Conservation (phyloP, 2,113 vertebrate genomes). For the Craseonycteris thonglongyai region DNA sequence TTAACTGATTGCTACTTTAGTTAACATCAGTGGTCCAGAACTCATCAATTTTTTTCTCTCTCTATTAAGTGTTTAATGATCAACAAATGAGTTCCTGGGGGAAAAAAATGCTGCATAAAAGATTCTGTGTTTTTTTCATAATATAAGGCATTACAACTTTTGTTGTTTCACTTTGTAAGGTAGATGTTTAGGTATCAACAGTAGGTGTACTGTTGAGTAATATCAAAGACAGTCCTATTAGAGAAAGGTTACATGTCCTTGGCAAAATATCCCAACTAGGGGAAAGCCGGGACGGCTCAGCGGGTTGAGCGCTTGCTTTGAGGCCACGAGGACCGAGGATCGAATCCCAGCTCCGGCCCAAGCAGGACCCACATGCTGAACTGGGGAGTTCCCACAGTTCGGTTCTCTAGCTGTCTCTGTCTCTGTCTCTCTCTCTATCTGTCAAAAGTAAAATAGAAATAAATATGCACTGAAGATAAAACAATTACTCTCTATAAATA, state of each 20-base stretch:
- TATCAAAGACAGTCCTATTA: background rate
- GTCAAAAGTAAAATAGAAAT: no score
- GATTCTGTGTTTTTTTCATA: background rate
- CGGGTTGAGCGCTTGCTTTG: no score
- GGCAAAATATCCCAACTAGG: background rate
- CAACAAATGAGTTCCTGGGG: background rate
- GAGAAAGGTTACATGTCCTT: background rate
- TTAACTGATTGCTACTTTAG: slow-evolving; percentile 26
- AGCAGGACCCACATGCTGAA: no score
- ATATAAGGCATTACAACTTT: background rate
- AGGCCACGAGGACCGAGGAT: no score
- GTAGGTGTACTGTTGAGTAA: background rate
- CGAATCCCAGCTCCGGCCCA: no score
- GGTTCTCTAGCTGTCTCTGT: no score
- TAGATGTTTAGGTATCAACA: background rate
- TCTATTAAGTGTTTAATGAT: slow-evolving; percentile 34
- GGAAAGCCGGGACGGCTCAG: no score
- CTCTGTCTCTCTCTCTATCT: no score
- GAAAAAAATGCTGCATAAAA: slow-evolving; percentile 23
- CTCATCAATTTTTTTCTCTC: slow-evolving; percentile 13
- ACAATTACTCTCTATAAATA: no score
- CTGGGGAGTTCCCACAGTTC: no score
- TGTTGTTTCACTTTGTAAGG: background rate
- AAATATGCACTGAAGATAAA: no score
- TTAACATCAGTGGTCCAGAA: slow-evolving; percentile 13